Conservation (phyloP, 2,797 vertebrate genomes). For the Pantherophis vulpinus region DNA sequence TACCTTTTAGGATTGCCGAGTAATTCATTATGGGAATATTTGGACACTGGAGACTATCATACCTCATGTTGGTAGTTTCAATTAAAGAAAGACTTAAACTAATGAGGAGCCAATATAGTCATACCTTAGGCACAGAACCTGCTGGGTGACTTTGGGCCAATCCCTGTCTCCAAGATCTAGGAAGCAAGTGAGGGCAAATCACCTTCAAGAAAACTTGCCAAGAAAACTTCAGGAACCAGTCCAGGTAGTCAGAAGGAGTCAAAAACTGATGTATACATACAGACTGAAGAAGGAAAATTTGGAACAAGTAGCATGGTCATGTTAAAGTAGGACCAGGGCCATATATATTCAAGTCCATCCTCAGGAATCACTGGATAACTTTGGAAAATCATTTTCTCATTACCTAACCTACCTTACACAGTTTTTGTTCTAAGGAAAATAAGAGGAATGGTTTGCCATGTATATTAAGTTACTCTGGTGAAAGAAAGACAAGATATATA, state of each 20-base stretch:
- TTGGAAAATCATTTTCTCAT: neutral
- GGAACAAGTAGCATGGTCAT: neutral
- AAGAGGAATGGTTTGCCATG: neutral
- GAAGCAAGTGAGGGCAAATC: neutral
- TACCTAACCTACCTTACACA: neutral
- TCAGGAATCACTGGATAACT: neutral
- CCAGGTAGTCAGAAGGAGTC: neutral
- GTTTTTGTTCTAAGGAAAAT: neutral
- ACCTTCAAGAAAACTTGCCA: neutral
- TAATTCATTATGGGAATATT: slow-evolving; percentile 7
- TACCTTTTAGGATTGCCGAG: neutral
- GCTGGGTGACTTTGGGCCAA: neutral
- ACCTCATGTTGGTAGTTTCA: slow-evolving; percentile 8
- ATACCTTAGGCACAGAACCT: neutral
- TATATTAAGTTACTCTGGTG: neutral
- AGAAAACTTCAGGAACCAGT: neutral
- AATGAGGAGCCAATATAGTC: neutral
- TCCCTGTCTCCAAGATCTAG: neutral
- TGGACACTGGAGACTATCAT: neutral
- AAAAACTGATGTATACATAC: neutral
- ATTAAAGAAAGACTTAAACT: accelerated
- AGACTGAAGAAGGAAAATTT: neutral
- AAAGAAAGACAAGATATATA: neutral
- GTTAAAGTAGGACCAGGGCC: neutral
- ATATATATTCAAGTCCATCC: neutral